Conservation (phyloP, 1,140 invertebrate species). For the Galleria mellonella region DNA sequence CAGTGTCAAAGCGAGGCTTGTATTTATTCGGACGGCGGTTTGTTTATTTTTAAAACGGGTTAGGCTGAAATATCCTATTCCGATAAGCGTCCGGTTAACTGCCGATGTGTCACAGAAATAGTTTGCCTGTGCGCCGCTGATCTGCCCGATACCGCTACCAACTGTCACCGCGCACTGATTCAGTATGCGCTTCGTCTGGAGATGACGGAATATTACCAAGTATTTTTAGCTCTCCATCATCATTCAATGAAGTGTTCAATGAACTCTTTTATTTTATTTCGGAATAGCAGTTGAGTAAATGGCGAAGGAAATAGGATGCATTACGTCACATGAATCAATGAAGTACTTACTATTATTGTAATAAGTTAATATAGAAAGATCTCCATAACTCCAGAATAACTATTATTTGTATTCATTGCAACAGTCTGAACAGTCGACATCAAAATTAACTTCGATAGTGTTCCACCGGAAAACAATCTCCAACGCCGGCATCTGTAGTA, state of each 20-base stretch:
- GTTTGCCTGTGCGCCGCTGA: conserved; percentile 26
- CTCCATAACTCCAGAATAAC: not conserved
- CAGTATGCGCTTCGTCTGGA: conserved; percentile 30
- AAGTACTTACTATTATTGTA: not conserved
- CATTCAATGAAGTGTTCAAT: conserved; percentile 35
- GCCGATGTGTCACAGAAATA: conserved; percentile 38
- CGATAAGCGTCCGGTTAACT: conserved; percentile 53
- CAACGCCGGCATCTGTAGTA: conserved; percentile 19
- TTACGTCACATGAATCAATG: not conserved
- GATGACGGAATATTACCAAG: conserved; percentile 47
- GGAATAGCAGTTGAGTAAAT: too few relatives aligned
- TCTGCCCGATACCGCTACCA: conserved; percentile 27
- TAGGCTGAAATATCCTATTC: conserved; percentile 51
- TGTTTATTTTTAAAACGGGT: conserved; percentile 68
- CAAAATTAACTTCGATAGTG: conserved; percentile 13
- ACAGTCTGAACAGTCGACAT: conserved; percentile 5
- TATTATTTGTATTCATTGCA: conserved; percentile 3
- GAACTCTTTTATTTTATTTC: conserved; percentile 22
- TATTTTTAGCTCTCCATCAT: conserved; percentile 57
- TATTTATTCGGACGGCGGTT: conserved; percentile 61
- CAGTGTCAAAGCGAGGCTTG: conserved; percentile 60
- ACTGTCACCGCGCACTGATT: conserved; percentile 42
- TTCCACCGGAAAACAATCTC: conserved; percentile 38
- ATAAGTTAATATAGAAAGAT: not conserved
- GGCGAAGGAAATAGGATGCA: not conserved